Evolutionary conservation across 2,888 invertebrate species (phyloP).

Genomic region (Drosophila anceps): DNA sequence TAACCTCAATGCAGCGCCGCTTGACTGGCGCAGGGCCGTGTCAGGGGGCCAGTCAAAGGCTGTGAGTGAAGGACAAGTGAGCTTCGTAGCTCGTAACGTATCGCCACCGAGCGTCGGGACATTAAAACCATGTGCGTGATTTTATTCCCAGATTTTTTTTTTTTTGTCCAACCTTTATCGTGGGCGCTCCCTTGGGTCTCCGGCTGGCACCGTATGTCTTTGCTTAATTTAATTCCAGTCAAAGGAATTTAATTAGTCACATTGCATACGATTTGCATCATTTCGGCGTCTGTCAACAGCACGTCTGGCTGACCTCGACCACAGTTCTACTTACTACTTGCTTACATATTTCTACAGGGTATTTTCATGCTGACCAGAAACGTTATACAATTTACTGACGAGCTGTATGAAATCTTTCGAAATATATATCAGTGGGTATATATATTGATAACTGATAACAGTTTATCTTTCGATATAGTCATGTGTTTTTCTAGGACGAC

Average conservation of each 20-base stretch:
- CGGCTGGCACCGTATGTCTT: conserved; percentile 20
- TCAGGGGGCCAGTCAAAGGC: conserved; percentile 10
- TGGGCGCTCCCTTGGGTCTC: conserved; percentile 16
- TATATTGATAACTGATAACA: no score
- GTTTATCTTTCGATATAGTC: no score
- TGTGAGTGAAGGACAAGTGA: conserved; percentile 12
- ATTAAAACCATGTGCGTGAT: conserved; percentile 71
- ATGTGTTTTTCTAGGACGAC: no score
- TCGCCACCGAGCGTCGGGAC: conserved; percentile 42
- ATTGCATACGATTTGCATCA: conserved; percentile 40
- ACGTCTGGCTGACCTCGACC: not conserved
- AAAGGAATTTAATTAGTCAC: conserved; percentile 65
- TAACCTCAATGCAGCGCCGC: conserved; percentile 46
- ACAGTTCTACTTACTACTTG: not conserved
- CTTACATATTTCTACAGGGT: not conserved
- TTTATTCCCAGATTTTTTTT: conserved; percentile 59
- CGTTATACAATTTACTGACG: no score
- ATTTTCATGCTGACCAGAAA: no score
- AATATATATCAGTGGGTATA: no score
- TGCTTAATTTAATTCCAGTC: conserved; percentile 66
- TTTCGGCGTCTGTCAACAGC: conserved; percentile 6
- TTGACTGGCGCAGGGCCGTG: conserved; percentile 10
- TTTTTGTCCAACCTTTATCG: conserved; percentile 31
- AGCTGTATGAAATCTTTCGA: no score
- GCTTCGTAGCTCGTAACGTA: conserved; percentile 36